Base-by-base conservation (phyloP, 2,888 invertebrate genomes). In the Epinotia demarniana region DNA sequence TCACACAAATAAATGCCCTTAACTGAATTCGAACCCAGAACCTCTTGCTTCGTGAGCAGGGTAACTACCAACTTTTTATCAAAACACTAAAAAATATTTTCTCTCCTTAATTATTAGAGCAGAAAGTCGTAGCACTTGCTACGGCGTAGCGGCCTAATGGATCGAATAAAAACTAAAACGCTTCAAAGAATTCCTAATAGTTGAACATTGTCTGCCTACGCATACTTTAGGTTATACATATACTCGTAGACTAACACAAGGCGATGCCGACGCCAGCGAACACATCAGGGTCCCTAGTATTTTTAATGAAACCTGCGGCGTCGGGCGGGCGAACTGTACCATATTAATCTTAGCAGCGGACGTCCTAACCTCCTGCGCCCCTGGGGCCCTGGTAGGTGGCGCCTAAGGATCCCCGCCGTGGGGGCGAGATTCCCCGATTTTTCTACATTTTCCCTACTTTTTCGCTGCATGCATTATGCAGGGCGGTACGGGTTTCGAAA, bases 241-340 rank as follows among this genome's bases (percentile, higher is more conserved):
- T 67, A 74, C 71, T 70, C 67, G 77, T 78, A 78, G 82, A 16
- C 83, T 82, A 84, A 82, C 81, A 83, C 80, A 80, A 82, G 79
- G 78, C 81, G 81, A 80, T 80, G 81, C 79, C 79, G 79, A 79
- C 80, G 81, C 79, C 79, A 79, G 80, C 83, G 80, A 86, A 85
- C 86, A 88, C 87, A 88, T 87, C 86, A 87, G 85, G 83, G 84
- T 85, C 89, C 87, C 86, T 86, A 89, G 88, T 89, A 87, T 88
- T 91, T 90, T 90, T 92, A 93, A 92, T 92, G 91, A 92, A 92
- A 90, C 89, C 90, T 86, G 88, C 85, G 92, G 92, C 91, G 92
- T 87, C 88, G 89, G 89, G 87, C 88, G 89, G 90, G 89, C 91
- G 89, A 86, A 85, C 88, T 85, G 86, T 86, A 85, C 89, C 89